Percentiles rank a stretch among this genome's conserved stretches.
Conservation (phyloP, 2,888 invertebrate species). For the Drosophila villosipedis region DNA sequence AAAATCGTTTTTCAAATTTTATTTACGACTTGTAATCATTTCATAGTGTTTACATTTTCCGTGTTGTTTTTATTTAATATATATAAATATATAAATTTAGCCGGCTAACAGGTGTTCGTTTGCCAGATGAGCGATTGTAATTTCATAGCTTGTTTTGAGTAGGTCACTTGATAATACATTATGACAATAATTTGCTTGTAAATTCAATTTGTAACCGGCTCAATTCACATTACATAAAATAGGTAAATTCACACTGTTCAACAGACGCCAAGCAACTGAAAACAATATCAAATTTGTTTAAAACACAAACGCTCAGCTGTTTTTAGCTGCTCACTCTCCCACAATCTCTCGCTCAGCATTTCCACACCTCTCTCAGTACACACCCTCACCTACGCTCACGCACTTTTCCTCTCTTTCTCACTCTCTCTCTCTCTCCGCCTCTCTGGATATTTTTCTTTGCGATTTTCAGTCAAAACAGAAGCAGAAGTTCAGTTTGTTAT, state of each 20-base stretch:
- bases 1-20: conserved; percentile 11
- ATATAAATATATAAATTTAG: background rate
- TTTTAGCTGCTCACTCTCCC: conserved; percentile 39
- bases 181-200: background rate
- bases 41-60: background rate
- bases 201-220: background rate
- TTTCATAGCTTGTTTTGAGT: background rate
- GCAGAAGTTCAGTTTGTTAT: conserved; percentile 12
- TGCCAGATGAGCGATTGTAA: no score
- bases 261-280: conserved; percentile 40
- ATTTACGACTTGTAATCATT: background rate
- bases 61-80: background rate
- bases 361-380: conserved; percentile 3
- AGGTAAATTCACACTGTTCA: conserved; percentile 32
- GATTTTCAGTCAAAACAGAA: conserved; percentile 1
- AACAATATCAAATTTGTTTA: conserved; percentile 33
- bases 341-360: background rate
- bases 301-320: conserved; percentile 53
- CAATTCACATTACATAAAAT: background rate
- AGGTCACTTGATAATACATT: no score
- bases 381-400: conserved; percentile 1
- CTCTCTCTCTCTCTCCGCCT: background rate
- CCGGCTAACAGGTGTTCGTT: conserved; percentile 59
- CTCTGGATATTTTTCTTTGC: background rate
- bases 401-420: conserved; percentile 1